phyloP scores from a whole-genome alignment of 2,797 vertebrate genomes.

The Australoheros facetus region DNA sequence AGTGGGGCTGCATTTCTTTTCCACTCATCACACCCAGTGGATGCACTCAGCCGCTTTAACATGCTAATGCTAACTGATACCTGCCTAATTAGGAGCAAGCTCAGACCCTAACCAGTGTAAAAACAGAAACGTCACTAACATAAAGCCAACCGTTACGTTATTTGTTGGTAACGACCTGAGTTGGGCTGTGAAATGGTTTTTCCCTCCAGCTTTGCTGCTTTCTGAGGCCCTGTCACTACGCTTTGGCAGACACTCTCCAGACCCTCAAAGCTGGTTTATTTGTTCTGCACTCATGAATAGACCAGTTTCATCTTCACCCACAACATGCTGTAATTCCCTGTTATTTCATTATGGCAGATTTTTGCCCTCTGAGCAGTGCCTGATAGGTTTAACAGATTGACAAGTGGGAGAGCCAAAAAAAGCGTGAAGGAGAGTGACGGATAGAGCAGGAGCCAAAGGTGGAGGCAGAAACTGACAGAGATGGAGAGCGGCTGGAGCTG shows the following conservation, averaged over 20 bases:
- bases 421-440: slow-evolving; percentile 43
- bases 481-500: slow-evolving; percentile 39
- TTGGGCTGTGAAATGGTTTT: slow-evolving; percentile 35
- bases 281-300: slow-evolving; percentile 53
- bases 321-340: slow-evolving; percentile 36
- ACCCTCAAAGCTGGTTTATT: slow-evolving; percentile 40
- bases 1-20: neutral
- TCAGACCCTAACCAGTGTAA: neutral
- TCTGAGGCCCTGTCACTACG: slow-evolving; percentile 20
- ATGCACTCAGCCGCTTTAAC: slow-evolving; percentile 8
- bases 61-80: neutral
- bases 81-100: neutral
- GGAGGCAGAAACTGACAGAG: slow-evolving; percentile 55
- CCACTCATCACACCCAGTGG: neutral
- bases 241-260: slow-evolving; percentile 36
- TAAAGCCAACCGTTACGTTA: slow-evolving; percentile 4
- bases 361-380: slow-evolving; percentile 55
- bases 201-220: slow-evolving; percentile 18
- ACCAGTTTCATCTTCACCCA: slow-evolving; percentile 45
- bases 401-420: slow-evolving; percentile 45
- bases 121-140: neutral
- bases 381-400: slow-evolving; percentile 64
- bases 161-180: slow-evolving; percentile 14
- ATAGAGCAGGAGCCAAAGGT: slow-evolving; percentile 61
- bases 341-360: slow-evolving; percentile 59